Evolutionary conservation across 2,797 vertebrate species (phyloP).

Genomic region (Threskiornis aethiopicus): DNA sequence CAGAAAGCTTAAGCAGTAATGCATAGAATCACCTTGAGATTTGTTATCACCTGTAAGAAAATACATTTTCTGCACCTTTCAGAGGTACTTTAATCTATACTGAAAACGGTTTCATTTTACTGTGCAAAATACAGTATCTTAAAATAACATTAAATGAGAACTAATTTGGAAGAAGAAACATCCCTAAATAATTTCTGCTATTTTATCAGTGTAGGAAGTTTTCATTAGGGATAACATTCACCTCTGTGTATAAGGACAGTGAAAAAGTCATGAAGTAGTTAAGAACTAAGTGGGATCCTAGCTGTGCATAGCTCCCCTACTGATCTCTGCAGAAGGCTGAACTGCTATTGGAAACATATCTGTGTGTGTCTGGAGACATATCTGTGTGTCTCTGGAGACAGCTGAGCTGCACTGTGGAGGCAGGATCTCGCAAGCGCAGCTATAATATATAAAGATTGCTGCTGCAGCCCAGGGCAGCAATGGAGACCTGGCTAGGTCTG

Average conservation of each 20-base stretch:
- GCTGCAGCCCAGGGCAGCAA: background rate
- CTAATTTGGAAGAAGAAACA: background rate
- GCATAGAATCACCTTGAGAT: background rate
- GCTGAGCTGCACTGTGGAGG: fast-evolving
- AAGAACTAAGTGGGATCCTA: background rate
- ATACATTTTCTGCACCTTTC: background rate
- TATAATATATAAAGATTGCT: background rate
- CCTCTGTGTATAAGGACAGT: background rate
- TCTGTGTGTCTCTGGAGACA: background rate
- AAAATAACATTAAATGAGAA: background rate
- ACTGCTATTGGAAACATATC: background rate
- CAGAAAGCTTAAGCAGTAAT: background rate
- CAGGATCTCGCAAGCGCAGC: background rate
- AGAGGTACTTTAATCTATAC: background rate
- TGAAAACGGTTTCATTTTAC: background rate
- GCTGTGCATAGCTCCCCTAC: background rate
- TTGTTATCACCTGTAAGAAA: background rate
- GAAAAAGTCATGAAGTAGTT: background rate
- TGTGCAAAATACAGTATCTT: background rate
- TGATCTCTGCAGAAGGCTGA: background rate
- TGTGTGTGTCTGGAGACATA: background rate
- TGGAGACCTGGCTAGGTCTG: background rate
- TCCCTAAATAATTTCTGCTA: background rate
- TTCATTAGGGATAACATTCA: background rate
- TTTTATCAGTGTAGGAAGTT: background rate